Evolutionary conservation across 2,888 invertebrate genomes (phyloP), one percentile per base, ranked within the genome.

Genomic region (Idaea aversata): DNA sequence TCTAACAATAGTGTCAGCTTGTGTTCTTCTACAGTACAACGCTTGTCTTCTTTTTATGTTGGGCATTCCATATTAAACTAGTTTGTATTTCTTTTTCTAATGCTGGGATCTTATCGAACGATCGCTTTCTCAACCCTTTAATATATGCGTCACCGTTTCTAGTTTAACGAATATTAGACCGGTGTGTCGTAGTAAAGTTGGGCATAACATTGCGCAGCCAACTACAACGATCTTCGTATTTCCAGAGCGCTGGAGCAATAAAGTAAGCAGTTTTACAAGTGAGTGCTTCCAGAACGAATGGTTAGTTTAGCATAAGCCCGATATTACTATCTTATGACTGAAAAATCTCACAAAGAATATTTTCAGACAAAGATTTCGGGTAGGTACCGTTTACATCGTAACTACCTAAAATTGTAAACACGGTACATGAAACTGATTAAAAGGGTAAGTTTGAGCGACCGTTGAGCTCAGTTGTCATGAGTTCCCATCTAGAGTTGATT

Each of bases 61-160:
- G 80, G 79, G 80, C 82, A 80, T 82, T 85, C 79, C 75, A 84
- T 87, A 86, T 86, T 86, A 82, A 89, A 90, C 87, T 87, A 90
- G 84, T 91, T 89, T 87, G 87, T 89, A 87, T 88, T 90, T 84
- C 86, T 88, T 90, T 84, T 83, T 84, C 81, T 81, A 82, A 77
- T 82, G 83, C 81, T 77, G 77, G 77, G 77, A 83, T 86, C 87
- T 90, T 91, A 91, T 91, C 91, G 77, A 74, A 34, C 82, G 85
- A 91, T 92, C 89, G 81, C 82, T 87, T 86, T 87, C 84, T 85
- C 80, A 89, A 90, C 91, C 90, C 91, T 91, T 91, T 87, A 84
- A 86, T 85, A 80, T 86, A 86, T 86, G 85, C 88, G 84, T 87
- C 85, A 84, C 82, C 81, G 83, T 82, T 80, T 80, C 75, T 81